Evolutionary conservation across 35 echinoderm and acorn worm species (phyloP).

Genomic region (Heliocidaris erythrogramma): DNA sequence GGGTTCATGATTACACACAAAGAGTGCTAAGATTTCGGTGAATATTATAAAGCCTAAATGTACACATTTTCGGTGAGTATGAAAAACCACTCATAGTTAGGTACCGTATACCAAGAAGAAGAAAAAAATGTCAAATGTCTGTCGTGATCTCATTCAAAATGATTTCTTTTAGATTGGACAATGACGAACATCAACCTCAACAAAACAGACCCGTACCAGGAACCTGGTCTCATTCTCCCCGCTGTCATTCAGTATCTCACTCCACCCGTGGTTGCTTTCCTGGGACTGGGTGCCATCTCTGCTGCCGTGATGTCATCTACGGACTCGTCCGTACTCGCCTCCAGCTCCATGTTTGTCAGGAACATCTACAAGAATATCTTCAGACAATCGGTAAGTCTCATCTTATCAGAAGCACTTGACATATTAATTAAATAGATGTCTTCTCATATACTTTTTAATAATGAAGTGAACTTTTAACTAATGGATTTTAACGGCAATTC

Average conservation of each 20-base stretch:
- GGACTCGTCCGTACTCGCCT: constrained; percentile 36
- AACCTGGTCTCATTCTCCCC: constrained; percentile 54
- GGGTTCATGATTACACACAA: too few relatives aligned
- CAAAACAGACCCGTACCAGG: neutral
- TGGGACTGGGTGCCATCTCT: constrained; percentile 63
- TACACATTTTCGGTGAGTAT: too few relatives aligned
- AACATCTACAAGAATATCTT: constrained; percentile 60
- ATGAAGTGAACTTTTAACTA: neutral
- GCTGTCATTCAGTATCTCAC: constrained; percentile 69
- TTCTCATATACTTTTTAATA: neutral
- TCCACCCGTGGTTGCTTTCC: constrained; percentile 52
- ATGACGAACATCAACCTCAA: constrained; percentile 1
- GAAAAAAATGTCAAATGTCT: too few relatives aligned
- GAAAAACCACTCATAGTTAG: too few relatives aligned
- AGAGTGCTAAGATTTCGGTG: too few relatives aligned
- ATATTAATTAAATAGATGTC: neutral
- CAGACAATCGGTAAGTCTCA: constrained; percentile 2
- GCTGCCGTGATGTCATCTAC: constrained; percentile 70
- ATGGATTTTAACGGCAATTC: neutral
- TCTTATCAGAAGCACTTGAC: neutral
- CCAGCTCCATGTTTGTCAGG: constrained; percentile 64
- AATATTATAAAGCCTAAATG: too few relatives aligned
- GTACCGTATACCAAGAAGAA: too few relatives aligned
- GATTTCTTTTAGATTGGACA: constrained; percentile 46
- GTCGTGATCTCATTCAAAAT: neutral